Conservation (phyloP, 2,797 vertebrate genomes). For the Psittacula echo region DNA sequence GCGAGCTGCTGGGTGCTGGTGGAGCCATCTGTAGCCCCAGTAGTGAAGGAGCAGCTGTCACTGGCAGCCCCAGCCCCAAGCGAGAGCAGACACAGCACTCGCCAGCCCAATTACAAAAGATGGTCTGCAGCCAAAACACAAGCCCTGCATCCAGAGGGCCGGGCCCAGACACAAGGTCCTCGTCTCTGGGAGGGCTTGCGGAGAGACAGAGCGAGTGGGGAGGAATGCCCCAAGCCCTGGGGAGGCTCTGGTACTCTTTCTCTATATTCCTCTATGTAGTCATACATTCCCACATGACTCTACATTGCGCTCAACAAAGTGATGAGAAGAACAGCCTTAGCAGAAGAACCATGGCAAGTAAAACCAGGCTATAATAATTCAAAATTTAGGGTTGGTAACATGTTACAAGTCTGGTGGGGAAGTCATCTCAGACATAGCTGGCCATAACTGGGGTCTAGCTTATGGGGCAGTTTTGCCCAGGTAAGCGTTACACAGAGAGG, state of each 20-base stretch:
- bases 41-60: slow-evolving; percentile 32
- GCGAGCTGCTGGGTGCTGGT: not conserved
- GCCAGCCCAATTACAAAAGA: slow-evolving; percentile 65
- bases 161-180: slow-evolving; percentile 11
- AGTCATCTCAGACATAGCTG: not conserved
- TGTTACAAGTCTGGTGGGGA: not conserved
- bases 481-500: not conserved
- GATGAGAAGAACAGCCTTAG: not conserved
- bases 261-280: not conserved
- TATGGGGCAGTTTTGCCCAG: not conserved
- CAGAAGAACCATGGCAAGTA: not conserved
- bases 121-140: slow-evolving; percentile 33
- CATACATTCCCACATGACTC: not conserved
- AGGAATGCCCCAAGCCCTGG: fast-evolving
- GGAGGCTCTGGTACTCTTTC: not conserved
- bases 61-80: not conserved
- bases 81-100: not conserved
- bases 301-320: fast-evolving
- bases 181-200: not conserved
- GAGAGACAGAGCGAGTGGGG: not conserved
- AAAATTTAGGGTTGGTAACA: not conserved
- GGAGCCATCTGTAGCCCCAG: not conserved
- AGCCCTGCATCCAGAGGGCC: not conserved
- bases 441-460: not conserved
- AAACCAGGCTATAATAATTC: not conserved